Evolutionary conservation across 1,140 invertebrate genomes (phyloP).

Genomic region (Glossosoma conforme): DNA sequence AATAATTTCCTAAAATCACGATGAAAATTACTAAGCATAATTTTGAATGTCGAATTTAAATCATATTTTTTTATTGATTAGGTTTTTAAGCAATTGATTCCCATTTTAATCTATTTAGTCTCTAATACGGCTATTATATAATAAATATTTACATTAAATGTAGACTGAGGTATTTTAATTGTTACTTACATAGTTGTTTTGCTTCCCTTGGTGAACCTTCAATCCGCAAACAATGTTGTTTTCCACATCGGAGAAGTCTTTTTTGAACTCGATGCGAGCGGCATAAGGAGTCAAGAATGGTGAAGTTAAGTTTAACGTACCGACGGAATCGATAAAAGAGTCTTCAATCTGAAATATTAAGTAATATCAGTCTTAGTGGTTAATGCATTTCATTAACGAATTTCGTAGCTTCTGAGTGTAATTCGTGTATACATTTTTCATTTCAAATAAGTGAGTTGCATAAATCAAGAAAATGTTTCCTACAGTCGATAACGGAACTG

Average conservation of each 20-base stretch:
- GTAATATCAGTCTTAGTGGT: no score
- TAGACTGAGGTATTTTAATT: no score
- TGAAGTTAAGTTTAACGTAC: conserved; percentile 55
- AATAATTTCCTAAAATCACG: no score
- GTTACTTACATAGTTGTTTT: conserved; percentile 47
- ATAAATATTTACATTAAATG: neutral
- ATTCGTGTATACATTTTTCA: no score
- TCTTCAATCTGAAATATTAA: conserved; percentile 53
- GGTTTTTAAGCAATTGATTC: neutral
- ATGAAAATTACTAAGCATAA: no score
- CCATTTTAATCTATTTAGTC: neutral
- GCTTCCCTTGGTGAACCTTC: conserved; percentile 46
- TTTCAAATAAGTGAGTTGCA: no score
- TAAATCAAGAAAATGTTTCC: no score
- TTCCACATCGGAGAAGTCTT: conserved; percentile 60
- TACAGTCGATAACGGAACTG: no score
- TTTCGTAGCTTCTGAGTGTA: no score
- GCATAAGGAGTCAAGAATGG: conserved; percentile 57
- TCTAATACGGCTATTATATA: neutral
- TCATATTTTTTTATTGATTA: no score
- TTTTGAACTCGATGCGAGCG: conserved; percentile 57
- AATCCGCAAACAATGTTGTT: conserved; percentile 54
- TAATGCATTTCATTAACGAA: no score
- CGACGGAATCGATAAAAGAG: conserved; percentile 54
- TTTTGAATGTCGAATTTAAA: no score